Base-by-base conservation (phyloP, 1,140 invertebrate species). In the Geopemphigus sp. region DNA sequence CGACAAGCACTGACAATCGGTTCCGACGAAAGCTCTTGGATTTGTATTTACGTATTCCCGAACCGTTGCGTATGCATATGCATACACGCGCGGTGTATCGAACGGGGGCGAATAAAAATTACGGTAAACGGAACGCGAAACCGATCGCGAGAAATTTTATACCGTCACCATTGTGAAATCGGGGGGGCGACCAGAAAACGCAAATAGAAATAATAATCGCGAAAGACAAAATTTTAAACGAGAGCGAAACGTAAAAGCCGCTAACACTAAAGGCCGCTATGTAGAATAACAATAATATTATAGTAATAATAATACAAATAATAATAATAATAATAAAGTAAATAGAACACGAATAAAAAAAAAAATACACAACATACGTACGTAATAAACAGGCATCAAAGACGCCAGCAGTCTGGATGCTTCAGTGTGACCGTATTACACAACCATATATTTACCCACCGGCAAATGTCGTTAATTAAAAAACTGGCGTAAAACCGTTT, bases 351-450 rank as follows among this genome's bases (percentile, higher is more conserved):
- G 68, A 72, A 54, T 24, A 15, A 72, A 72, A 72, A 72, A 72
- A 47, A 54, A 72, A 54, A 72, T 47, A 70, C 68, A 72, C 68
- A 72, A 72, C 68, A 72, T 72, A 72, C 68, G 68, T 72, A 72
- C 68, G 68, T 72, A 72, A 72, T 54, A 54, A 54, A 54, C 47
- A 24, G 15, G 26, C 17, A 54, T 24, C 47, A 53, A 53, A 72
- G 68, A 72, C 19, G 50, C 68, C 54, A 19, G 15, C 29, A 54
- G 5, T 72, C 14, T 26, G 19, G 14, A 14, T 19, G 8, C 17
- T 11, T 1, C 68, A 72, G 68, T 72, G 68, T 72, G 68, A n/a
- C 68, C 68, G n/a, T n/a, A n/a, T n/a, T n/a, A n/a, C n/a, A n/a
- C n/a, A n/a, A n/a, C n/a, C n/a, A n/a, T n/a, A n/a, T n/a, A n/a